Conservation (phyloP, 2,888 invertebrate species). For the Steromphala cineraria region DNA sequence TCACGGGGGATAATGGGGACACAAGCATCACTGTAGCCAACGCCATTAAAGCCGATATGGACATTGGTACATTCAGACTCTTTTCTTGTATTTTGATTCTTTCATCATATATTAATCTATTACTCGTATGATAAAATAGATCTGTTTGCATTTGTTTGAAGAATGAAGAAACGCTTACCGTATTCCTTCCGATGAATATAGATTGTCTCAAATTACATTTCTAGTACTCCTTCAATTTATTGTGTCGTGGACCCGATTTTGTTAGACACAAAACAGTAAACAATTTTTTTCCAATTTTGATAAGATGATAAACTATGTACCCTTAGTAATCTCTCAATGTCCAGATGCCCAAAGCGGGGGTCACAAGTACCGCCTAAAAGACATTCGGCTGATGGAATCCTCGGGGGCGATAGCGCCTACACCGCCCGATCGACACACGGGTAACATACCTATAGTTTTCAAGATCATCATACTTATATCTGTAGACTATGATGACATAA, state of each 20-base stretch:
- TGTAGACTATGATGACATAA: not conserved
- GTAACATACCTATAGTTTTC: not conserved
- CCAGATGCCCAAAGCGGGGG: slow-evolving; percentile 35
- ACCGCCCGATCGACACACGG: slow-evolving; percentile 13
- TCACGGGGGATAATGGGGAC: slow-evolving; percentile 48
- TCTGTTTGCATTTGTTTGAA: too few relatives aligned
- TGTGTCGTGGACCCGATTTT: too few relatives aligned
- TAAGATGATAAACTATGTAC: not conserved
- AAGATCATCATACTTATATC: not conserved
- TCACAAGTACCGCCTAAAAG: slow-evolving; percentile 37
- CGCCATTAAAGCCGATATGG: slow-evolving; percentile 46
- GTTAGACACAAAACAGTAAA: too few relatives aligned
- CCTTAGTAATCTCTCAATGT: not conserved
- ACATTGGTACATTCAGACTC: slow-evolving; percentile 40
- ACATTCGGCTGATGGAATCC: not conserved
- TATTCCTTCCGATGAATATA: too few relatives aligned
- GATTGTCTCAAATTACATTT: too few relatives aligned
- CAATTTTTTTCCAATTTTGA: too few relatives aligned
- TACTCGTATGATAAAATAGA: too few relatives aligned
- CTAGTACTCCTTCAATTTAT: too few relatives aligned
- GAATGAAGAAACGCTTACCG: too few relatives aligned
- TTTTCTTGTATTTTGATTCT: too few relatives aligned
- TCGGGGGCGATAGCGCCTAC: not conserved
- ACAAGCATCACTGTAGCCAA: slow-evolving; percentile 43
- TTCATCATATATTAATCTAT: too few relatives aligned